Evolutionary conservation across 1,140 invertebrate genomes (phyloP), one percentile per base, ranked within the genome.

Genomic region (Pseudobourletiella spinata): DNA sequence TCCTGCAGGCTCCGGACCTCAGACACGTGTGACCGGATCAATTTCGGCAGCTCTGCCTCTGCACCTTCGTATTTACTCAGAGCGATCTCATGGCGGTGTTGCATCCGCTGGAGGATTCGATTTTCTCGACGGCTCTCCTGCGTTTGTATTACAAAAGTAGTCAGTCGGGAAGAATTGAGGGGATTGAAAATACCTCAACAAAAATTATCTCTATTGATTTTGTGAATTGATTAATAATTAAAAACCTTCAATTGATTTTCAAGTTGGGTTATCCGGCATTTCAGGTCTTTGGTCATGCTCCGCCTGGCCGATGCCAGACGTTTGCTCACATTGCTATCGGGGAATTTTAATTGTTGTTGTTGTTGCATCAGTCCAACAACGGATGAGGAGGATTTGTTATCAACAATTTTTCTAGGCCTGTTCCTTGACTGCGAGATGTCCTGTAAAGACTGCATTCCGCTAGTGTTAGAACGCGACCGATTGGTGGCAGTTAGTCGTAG

Each of bases 31-130:
- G 52, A 55, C 6, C 50, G 24, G 24, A 54, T 54, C 6, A 54
- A 28, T 20, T 22, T 32, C n/a, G 52, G 52, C n/a, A 55, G 30
- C 20, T 55, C 52, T 35, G 52, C 52, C 25, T 55, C 52, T 32
- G 52, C 30, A 32, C 52, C 52, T 55, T 55, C 52, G 20, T 55
- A 55, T 18, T 55, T 35, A 35, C 32, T 55, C 25, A 55, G 22
- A n/a, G 52, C 52, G 39, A 35, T 18, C 39, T 55, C 52, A 35
- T 55, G 52, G 3, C 52, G 25, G 14, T 24, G 28, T 18, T 32
- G 25, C 29, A 55, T 32, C 26, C 52, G 4, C 3, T 18, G 14
- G 2, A 55, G n/a, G 11, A 22, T 39, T 55, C 39, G 52, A 55
- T 52, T 52, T 18, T 52, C 50, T 22, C 29, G 24, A 16, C 18